phyloP scores from a whole-genome alignment of 53 echinoderm and acorn worm species.

The Crossaster papposus region DNA sequence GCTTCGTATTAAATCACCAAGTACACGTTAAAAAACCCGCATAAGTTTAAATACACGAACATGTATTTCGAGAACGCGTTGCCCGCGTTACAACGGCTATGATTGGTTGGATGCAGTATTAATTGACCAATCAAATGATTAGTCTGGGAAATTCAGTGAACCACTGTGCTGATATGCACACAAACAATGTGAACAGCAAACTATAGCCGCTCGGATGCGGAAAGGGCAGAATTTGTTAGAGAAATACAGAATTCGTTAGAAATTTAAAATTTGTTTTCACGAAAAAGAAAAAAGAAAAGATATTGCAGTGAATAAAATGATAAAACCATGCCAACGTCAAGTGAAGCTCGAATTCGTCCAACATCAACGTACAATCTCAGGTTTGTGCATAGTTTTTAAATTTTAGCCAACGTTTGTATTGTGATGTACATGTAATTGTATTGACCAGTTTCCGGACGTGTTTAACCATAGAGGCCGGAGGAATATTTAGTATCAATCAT shows the following conservation, averaged over 20 bases:
- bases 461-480: too few relatives aligned
- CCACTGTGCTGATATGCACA: slow-evolving; percentile 11
- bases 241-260: too few relatives aligned
- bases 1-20: slow-evolving; percentile 2
- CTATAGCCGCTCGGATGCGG: background rate
- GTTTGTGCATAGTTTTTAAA: slow-evolving; percentile 6
- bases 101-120: slow-evolving; percentile 23
- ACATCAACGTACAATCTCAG: slow-evolving; percentile 82
- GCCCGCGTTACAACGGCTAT: slow-evolving; percentile 39
- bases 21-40: slow-evolving; percentile 9
- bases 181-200: background rate
- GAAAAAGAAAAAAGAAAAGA: background rate
- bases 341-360: slow-evolving; percentile 77
- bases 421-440: background rate
- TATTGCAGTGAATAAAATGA: background rate
- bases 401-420: too few relatives aligned
- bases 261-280: background rate
- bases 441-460: slow-evolving; percentile 30
- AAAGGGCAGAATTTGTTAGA: background rate
- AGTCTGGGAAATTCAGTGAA: slow-evolving; percentile 67
- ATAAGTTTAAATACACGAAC: background rate
- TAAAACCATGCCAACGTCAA: slow-evolving; percentile 83
- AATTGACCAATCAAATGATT: slow-evolving; percentile 30
- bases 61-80: slow-evolving; percentile 50
- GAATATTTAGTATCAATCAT: too few relatives aligned